Percentiles rank a stretch among this genome's conserved stretches.
Evolutionary conservation across 2,113 vertebrate genomes (phyloP).

Genomic region (Corvus moneduloides): DNA sequence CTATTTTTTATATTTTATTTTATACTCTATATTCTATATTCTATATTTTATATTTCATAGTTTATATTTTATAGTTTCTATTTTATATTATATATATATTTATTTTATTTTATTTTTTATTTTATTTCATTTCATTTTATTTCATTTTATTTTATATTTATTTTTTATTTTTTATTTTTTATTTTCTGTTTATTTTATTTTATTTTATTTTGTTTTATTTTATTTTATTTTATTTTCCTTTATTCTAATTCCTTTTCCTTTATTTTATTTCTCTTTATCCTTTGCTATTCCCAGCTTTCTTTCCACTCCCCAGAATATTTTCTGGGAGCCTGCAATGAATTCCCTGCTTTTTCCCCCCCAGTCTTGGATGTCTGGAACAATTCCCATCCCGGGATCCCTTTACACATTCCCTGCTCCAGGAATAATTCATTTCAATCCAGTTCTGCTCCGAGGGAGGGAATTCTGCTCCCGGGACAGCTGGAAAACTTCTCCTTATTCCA

Average conservation of each 20-base stretch:
- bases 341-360: neutral
- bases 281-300: neutral
- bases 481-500: neutral
- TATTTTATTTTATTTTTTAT: neutral
- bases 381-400: neutral
- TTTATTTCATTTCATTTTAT: neutral
- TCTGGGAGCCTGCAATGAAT: neutral
- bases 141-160: neutral
- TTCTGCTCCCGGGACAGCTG: neutral
- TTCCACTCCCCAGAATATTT: neutral
- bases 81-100: no score
- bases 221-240: neutral
- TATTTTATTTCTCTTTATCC: neutral
- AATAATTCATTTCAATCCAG: neutral
- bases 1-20: neutral
- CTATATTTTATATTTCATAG: no score
- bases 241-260: neutral
- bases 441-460: neutral
- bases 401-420: neutral
- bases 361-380: neutral
- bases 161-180: neutral
- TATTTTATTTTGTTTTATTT: neutral
- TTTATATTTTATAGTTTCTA: neutral
- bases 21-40: neutral
- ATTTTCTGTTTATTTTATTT: neutral